Percentiles rank a stretch among this genome's conserved stretches.
Evolutionary conservation across 2,113 vertebrate genomes (phyloP).

Genomic region (Ascaphus truei): DNA sequence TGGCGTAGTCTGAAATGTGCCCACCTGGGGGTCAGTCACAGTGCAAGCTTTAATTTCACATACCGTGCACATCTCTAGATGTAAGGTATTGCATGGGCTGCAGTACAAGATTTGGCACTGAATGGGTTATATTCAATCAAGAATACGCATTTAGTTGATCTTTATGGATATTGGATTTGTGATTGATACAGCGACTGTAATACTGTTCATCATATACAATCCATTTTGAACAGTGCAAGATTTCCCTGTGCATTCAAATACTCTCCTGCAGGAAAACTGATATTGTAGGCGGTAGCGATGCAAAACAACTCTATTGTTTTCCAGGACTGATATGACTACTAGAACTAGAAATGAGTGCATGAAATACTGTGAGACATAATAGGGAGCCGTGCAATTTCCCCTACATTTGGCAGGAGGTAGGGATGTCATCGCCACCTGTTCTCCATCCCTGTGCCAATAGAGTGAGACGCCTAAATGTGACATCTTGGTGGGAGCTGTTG

Average conservation of each 20-base stretch:
- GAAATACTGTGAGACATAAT: background rate
- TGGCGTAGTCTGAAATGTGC: background rate
- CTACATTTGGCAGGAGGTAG: background rate
- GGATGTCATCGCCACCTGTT: constrained; percentile 15
- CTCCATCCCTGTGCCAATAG: background rate
- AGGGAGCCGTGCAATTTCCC: background rate
- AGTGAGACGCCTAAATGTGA: constrained; percentile 19
- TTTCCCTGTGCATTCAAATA: too few relatives aligned
- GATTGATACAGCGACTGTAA: too few relatives aligned
- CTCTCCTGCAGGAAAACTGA: too few relatives aligned
- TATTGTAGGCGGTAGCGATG: too few relatives aligned
- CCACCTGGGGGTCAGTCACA: background rate
- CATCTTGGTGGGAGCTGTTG: constrained; percentile 28
- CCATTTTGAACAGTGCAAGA: too few relatives aligned
- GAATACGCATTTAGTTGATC: too few relatives aligned
- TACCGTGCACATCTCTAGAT: background rate
- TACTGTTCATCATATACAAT: too few relatives aligned
- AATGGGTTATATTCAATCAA: too few relatives aligned
- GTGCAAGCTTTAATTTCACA: background rate
- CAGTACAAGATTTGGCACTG: background rate
- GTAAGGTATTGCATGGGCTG: background rate
- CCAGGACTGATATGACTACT: background rate
- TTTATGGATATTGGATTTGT: too few relatives aligned
- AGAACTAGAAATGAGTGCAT: too few relatives aligned
- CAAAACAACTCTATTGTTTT: too few relatives aligned